A percentile compares a stretch with the other conserved stretches of the same genome.
phyloP scores from a whole-genome alignment of 1,140 invertebrate species.

The Nixonia krombeini region DNA sequence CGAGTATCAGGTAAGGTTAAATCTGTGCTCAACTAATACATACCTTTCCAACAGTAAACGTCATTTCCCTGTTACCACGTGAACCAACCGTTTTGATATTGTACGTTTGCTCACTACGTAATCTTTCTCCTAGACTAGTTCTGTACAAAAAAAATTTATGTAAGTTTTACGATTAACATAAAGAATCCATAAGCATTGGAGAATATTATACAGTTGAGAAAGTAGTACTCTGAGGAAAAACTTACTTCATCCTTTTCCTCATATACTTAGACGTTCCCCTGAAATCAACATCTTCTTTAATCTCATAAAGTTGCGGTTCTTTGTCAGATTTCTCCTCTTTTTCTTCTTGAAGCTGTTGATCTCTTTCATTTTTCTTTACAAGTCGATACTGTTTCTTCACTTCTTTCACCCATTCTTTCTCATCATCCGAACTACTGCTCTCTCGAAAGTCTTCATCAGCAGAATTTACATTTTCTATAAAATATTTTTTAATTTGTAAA shows the following conservation, averaged over 20 bases:
- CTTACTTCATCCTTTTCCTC: slow-evolving; percentile 72
- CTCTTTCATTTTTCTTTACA: slow-evolving; percentile 68
- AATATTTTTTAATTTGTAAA: slow-evolving; percentile 3
- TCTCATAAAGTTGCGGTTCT: slow-evolving; percentile 76
- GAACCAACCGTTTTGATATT: slow-evolving; percentile 74
- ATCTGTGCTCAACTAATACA: slow-evolving; percentile 1
- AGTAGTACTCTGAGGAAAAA: no score
- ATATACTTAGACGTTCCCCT: slow-evolving; percentile 70
- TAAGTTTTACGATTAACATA: no score
- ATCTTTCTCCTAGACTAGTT: slow-evolving; percentile 79
- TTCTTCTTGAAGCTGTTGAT: slow-evolving; percentile 67
- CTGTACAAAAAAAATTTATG: slow-evolving; percentile 74
- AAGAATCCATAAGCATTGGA: no score
- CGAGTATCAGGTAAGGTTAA: neutral
- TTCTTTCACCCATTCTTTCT: slow-evolving; percentile 83
- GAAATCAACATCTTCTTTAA: slow-evolving; percentile 77
- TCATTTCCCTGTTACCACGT: slow-evolving; percentile 84
- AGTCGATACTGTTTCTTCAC: slow-evolving; percentile 81
- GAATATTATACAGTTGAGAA: no score
- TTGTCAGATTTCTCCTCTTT: slow-evolving; percentile 54
- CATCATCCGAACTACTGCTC: slow-evolving; percentile 77
- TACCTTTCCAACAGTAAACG: slow-evolving; percentile 78
- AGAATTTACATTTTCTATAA: slow-evolving; percentile 41
- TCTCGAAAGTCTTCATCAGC: slow-evolving; percentile 60
- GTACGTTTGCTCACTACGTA: slow-evolving; percentile 73